Base-by-base conservation (phyloP, 2,888 invertebrate genomes). In the Tenthredo scrophulariae region DNA sequence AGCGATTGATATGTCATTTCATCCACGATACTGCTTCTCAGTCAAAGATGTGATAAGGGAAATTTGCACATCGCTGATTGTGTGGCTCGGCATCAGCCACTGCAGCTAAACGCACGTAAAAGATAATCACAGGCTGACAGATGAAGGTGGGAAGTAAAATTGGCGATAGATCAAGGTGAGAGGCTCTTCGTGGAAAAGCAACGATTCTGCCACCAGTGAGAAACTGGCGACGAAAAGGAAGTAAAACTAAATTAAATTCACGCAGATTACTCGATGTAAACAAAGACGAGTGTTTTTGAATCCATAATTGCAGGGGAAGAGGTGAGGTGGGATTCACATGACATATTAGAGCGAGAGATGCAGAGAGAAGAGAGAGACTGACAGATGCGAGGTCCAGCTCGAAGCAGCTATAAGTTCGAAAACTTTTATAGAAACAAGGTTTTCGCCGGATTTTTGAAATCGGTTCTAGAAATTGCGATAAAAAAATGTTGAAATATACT, bases 251-350 rank as follows among this genome's bases (percentile, higher is more conserved):
- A 26, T 13, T 1, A 75, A 75, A 9, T 22, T 54, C 29, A 10
- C 37, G 9, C 7, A 40, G 62, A 58, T 37, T 26, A 62, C 62
- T 40, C 37, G 80, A 80, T 40, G 80, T 80, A 80, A 80, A 80
- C 80, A 80, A 40, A 80, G 80, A 15, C 62, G 80, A 80, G 62
- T 62, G 58, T 62, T 80, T 37, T 37, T 62, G 58, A 80, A 33
- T 37, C 80, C 58, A 22, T 46, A 77, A 26, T 77, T 77, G 50
- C 5, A 40, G 37, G 80, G 77, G 62, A 62, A 40, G 40, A 62
- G n/a, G 80, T 9, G 62, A 62, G 58, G 58, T 4, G 40, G 37
- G 37, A 22, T 37, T 15, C 37, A 13, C 80, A 62, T n/a, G 62
- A 80, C 5, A 62, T 40, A 37, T 37, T 18, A 54, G 15, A 54